phyloP scores from a whole-genome alignment of 2,888 invertebrate species.

The Leptinotarsa tumamoca region DNA sequence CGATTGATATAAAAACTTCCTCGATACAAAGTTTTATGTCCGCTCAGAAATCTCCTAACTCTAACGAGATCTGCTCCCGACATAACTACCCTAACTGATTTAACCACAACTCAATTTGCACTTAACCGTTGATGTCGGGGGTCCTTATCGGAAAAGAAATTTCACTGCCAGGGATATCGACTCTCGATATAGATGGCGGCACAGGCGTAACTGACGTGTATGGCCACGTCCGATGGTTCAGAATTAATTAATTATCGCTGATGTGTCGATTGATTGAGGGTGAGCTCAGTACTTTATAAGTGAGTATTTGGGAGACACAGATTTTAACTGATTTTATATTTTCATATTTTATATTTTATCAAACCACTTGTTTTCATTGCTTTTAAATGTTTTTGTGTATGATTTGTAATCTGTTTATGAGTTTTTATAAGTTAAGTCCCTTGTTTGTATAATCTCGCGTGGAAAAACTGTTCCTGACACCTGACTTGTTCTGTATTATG shows the following conservation, averaged over 20 bases:
- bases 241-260: not conserved
- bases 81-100: conserved; percentile 1
- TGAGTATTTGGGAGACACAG: no score
- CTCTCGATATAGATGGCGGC: not conserved
- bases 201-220: not conserved
- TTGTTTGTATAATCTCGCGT: no score
- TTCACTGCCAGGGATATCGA: not conserved
- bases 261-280: not conserved
- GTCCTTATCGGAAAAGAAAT: conserved; percentile 4
- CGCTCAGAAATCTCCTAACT: not conserved
- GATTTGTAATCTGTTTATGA: no score
- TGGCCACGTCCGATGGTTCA: not conserved
- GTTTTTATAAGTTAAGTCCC: no score
- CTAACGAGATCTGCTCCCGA: not conserved
- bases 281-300: not conserved
- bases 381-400: no score
- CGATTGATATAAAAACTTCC: no score
- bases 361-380: no score
- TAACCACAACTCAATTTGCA: conserved; percentile 3
- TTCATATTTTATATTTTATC: no score
- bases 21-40: no score
- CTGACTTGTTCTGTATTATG: no score
- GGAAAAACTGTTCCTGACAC: no score
- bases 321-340: no score
- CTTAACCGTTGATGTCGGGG: not conserved